A percentile compares a stretch with the other conserved stretches of the same genome.
Conservation (phyloP, 2,113 vertebrate genomes). For the Agelaius phoeniceus region DNA sequence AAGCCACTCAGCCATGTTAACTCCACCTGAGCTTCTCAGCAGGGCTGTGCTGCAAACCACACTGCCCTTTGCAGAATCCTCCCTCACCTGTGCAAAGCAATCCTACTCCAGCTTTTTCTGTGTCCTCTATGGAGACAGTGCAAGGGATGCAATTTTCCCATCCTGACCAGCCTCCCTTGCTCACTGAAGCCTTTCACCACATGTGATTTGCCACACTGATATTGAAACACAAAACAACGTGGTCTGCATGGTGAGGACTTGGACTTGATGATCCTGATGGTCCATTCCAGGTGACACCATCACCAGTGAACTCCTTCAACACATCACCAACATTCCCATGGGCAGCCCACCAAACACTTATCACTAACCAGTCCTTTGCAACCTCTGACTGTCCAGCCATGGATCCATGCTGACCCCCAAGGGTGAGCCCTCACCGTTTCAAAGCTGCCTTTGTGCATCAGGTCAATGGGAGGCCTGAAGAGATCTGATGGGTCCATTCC, state of each 20-base stretch:
- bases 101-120: background rate
- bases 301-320: background rate
- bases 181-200: background rate
- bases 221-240: fast-evolving
- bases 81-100: background rate
- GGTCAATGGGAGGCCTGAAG: constrained; percentile 96
- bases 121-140: fast-evolving
- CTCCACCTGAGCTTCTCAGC: background rate
- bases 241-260: background rate
- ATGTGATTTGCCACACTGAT: background rate
- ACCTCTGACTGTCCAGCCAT: background rate
- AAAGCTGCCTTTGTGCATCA: constrained; percentile 99
- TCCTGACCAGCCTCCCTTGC: background rate
- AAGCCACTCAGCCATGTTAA: background rate
- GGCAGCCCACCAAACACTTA: background rate
- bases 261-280: background rate
- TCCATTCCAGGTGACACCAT: background rate
- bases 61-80: background rate
- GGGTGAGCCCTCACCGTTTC: constrained; percentile 85
- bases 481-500: constrained; percentile 73
- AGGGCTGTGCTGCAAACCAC: background rate
- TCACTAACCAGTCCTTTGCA: background rate
- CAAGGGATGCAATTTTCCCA: background rate
- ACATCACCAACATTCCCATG: background rate
- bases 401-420: background rate